Evolutionary conservation across 2,888 invertebrate species (phyloP).

Genomic region (Nymphalis c-album): DNA sequence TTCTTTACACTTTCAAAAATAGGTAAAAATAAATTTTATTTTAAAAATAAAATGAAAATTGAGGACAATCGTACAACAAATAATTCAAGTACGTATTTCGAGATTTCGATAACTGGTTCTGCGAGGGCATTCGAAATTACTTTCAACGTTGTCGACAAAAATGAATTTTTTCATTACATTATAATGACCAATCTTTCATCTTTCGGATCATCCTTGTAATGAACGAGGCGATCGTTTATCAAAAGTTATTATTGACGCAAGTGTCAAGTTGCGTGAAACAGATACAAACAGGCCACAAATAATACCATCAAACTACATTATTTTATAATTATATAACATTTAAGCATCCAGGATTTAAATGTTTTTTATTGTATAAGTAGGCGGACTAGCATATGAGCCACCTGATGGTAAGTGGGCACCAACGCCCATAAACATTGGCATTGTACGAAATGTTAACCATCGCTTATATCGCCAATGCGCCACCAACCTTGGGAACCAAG

Average conservation of each 20-base stretch:
- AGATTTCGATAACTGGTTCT: slow-evolving; percentile 17
- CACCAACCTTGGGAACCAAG: no score
- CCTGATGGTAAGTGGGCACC: no score
- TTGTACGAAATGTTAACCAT: no score
- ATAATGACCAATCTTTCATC: slow-evolving; percentile 7
- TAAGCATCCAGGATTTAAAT: no score
- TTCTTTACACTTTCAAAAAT: slow-evolving; percentile 6
- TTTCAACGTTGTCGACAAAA: slow-evolving; percentile 15
- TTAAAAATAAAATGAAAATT: slow-evolving; percentile 7
- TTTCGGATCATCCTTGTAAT: slow-evolving; percentile 2
- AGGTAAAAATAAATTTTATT: background rate
- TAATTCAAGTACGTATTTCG: slow-evolving; percentile 10
- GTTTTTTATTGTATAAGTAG: no score
- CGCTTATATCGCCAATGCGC: no score
- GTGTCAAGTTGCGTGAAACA: background rate
- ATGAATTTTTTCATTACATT: slow-evolving; percentile 9
- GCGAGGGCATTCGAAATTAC: slow-evolving; percentile 13
- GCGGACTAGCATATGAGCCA: no score
- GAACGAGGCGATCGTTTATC: slow-evolving; percentile 8
- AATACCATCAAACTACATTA: background rate
- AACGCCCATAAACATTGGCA: no score
- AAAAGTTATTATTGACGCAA: slow-evolving; percentile 11
- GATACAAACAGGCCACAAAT: background rate
- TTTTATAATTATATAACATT: background rate
- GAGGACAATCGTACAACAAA: slow-evolving; percentile 9